Base-by-base conservation (phyloP, 30 jellyfish, hydroid and myxozoan species). In the Turritopsis dohrnii region DNA sequence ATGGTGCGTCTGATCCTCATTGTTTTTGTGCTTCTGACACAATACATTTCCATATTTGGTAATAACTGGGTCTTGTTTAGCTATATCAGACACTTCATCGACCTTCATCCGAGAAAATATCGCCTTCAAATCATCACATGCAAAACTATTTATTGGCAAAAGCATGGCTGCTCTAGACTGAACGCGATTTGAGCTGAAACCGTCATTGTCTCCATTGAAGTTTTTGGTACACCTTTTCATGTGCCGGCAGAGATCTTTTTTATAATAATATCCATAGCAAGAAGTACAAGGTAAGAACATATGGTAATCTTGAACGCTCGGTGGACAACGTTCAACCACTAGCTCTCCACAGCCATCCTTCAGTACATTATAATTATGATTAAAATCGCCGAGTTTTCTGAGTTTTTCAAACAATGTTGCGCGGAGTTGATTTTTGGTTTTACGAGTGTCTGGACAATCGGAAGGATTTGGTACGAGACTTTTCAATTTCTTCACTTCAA, bases 61-160 rank as follows among this genome's bases (percentile, higher is more conserved):
- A n/a, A 66, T 66, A n/a, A 26, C 76, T n/a, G 76, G 76, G 76
- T 66, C 76, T n/a, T 66, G 29, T 66, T 66, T 66, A 66, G 29
- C 76, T n/a, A 66, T 21, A 66, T 66, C 29, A 26, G 29, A 22
- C 76, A 66, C 76, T n/a, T 66, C 76, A 66, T 66, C 76, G 28
- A 26, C 27, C 76, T 25, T 66, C 76, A 66, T 66, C 29, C 76
- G 76, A 22, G 29, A 22, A 22, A 66, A 26, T n/a, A 66, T 66
- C 29, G 28, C 29, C 29, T 66, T 66, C 29, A 66, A 26, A n/a
- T 66, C 76, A 66, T n/a, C 29, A 66, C 76, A n/a, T n/a, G 76
- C 76, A n/a, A 8, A 22, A 26, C 29, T 66, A n/a, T 5, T 66
- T 25, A 66, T 21, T 17, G 76, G 76, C 27, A 66, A 26, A 26